A percentile compares a stretch with the other conserved stretches of the same genome.
phyloP scores from a whole-genome alignment of 2,888 invertebrate species.

The Cheilosia soror region DNA sequence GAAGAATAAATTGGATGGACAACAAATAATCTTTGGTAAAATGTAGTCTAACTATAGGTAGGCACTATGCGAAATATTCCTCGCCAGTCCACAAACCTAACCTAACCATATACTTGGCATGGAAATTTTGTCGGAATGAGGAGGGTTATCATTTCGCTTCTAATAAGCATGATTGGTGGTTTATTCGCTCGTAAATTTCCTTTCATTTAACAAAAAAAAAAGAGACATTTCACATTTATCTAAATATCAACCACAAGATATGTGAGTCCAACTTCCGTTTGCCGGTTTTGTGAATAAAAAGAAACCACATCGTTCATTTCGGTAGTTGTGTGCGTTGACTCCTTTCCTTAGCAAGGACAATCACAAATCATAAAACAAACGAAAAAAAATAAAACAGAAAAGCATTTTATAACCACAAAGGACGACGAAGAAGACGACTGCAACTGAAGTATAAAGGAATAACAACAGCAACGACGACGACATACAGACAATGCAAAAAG shows the following conservation, averaged over 20 bases:
- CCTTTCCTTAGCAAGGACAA: constrained; percentile 39
- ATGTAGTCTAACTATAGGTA: too few relatives aligned
- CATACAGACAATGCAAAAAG: constrained; percentile 43
- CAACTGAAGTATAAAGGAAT: constrained; percentile 45
- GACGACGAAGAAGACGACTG: constrained; percentile 43
- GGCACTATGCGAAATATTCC: too few relatives aligned
- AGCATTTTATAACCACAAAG: constrained; percentile 30
- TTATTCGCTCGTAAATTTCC: not conserved
- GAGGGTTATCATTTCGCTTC: too few relatives aligned
- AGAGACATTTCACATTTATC: not conserved
- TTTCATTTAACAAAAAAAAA: not conserved
- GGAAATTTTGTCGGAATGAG: too few relatives aligned
- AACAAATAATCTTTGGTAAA: too few relatives aligned
- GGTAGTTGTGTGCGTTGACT: constrained; percentile 12
- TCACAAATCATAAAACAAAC: constrained; percentile 28
- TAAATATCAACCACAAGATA: constrained; percentile 14
- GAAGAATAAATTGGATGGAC: too few relatives aligned
- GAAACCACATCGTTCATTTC: constrained; percentile 27
- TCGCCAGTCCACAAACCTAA: too few relatives aligned
- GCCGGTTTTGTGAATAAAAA: constrained; percentile 24
- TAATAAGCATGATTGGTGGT: not conserved
- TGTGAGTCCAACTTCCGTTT: constrained; percentile 35
- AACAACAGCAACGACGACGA: constrained; percentile 3
- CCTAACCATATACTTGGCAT: too few relatives aligned
- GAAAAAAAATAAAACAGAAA: constrained; percentile 16